phyloP scores from a whole-genome alignment of 2,113 vertebrate genomes.

The Laterallus jamaicensis region DNA sequence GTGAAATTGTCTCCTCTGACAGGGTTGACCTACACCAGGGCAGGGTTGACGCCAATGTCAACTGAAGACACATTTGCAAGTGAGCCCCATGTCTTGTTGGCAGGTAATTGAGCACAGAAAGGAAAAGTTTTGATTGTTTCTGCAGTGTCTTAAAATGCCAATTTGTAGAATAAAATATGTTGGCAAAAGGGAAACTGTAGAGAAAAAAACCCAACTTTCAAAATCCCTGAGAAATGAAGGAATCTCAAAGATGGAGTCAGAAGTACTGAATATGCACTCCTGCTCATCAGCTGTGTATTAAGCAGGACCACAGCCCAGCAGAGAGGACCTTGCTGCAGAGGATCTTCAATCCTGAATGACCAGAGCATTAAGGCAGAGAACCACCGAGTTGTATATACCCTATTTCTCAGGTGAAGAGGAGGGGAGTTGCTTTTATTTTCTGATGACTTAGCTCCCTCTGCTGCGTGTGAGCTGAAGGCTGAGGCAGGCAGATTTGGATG shows the following conservation, averaged over 20 bases:
- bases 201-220: not conserved
- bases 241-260: not conserved
- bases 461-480: not conserved
- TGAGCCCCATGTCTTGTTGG: not conserved
- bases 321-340: not conserved
- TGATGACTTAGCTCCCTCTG: slow-evolving; percentile 44
- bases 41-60: not conserved
- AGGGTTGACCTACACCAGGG: not conserved
- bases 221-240: not conserved
- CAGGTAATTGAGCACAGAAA: not conserved
- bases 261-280: rapidly evolving
- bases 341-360: not conserved
- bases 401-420: not conserved
- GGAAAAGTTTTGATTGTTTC: not conserved
- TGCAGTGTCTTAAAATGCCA: not conserved
- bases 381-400: rapidly evolving
- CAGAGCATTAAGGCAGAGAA: not conserved
- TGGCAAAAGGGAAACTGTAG: not conserved
- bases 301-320: not conserved
- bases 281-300: not conserved
- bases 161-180: not conserved
- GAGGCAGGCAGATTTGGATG: not conserved
- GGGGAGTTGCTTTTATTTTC: not conserved
- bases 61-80: not conserved
- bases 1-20: not conserved